Conservation (phyloP, 2,113 vertebrate species). For the Stomatorhinus ivindoensis region DNA sequence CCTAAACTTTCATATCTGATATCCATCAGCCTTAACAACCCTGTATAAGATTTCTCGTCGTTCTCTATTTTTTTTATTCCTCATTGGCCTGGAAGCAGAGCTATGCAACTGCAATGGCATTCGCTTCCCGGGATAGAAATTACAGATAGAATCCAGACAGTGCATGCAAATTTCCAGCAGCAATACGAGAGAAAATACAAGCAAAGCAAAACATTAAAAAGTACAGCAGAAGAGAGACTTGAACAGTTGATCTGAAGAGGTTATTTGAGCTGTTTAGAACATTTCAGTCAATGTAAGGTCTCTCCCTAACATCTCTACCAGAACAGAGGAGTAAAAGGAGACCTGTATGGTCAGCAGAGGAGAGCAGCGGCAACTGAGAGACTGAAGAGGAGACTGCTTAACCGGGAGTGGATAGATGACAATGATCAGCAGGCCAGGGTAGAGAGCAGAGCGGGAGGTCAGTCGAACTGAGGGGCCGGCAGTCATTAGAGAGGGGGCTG, state of each 20-base stretch:
- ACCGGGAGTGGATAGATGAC: not conserved
- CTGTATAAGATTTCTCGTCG: not conserved
- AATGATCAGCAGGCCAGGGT: not conserved
- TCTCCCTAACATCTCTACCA: not conserved
- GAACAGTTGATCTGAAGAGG: not conserved
- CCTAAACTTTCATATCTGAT: slow-evolving; percentile 6
- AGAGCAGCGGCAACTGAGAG: not conserved
- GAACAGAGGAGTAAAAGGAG: not conserved
- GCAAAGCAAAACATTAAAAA: not conserved
- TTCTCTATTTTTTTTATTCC: not conserved
- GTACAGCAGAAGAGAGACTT: not conserved
- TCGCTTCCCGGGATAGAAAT: not conserved
- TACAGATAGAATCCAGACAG: not conserved
- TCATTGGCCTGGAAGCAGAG: not conserved
- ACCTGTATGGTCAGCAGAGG: not conserved
- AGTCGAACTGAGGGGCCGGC: not conserved
- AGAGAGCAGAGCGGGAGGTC: not conserved
- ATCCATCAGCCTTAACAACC: not conserved
- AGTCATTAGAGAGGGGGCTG: not conserved
- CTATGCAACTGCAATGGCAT: not conserved
- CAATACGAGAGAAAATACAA: not conserved
- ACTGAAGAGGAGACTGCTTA: not conserved
- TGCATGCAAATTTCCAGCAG: not conserved
- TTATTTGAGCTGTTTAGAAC: not conserved
- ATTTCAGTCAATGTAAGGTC: not conserved